A percentile compares a stretch with the other conserved stretches of the same genome.
phyloP scores from a whole-genome alignment of 2,888 invertebrate species.

The Neoascia interrupta region DNA sequence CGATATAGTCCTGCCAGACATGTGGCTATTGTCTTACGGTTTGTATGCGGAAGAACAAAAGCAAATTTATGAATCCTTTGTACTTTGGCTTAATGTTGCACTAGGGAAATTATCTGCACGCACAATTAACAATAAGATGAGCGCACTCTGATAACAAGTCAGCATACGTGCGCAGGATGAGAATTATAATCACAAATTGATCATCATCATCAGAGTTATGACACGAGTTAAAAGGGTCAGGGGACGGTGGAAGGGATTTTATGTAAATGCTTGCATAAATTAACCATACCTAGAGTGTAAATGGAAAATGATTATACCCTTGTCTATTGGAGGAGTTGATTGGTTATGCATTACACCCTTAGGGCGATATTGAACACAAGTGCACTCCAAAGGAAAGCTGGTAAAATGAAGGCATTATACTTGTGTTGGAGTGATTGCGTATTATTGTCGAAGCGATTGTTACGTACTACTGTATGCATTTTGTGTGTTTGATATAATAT shows the following conservation, averaged over 20 bases:
- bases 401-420: no score
- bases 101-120: conserved; percentile 65
- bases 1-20: neutral
- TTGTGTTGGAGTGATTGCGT: no score
- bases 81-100: conserved; percentile 58
- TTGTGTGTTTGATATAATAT: no score
- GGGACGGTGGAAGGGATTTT: no score
- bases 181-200: conserved; percentile 67
- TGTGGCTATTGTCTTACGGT: conserved; percentile 39
- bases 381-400: conserved; percentile 28
- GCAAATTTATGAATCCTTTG: conserved; percentile 56
- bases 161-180: conserved; percentile 23
- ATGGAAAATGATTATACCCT: no score
- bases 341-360: neutral
- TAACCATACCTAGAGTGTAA: no score
- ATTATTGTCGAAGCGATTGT: no score
- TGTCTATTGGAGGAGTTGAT: conserved; percentile 19
- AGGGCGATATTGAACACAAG: neutral
- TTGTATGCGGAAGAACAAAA: conserved; percentile 29
- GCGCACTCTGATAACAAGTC: conserved; percentile 25
- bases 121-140: conserved; percentile 51
- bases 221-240: no score
- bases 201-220: no score
- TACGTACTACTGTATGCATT: no score
- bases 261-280: no score